Percentiles rank a stretch among this genome's conserved stretches.
Evolutionary conservation across 2,797 vertebrate genomes (phyloP).

Genomic region (Dipus sagitta): DNA sequence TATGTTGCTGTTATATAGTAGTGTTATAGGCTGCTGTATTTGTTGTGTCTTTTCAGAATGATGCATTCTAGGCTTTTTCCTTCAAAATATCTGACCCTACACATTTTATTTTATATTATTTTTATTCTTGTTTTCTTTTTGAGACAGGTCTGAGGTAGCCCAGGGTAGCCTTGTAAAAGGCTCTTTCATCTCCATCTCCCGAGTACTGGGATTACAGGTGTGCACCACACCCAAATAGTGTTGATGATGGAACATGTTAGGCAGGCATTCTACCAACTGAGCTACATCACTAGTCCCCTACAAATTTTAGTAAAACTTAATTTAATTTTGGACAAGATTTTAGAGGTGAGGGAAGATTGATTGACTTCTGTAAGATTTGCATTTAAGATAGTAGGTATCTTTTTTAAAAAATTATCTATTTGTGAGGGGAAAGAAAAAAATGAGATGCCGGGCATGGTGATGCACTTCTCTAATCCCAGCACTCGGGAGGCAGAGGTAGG

Average conservation of each 20-base stretch:
- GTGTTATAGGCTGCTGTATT: constrained; percentile 25
- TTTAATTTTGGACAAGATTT: constrained; percentile 34
- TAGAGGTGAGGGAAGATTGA: constrained; percentile 42
- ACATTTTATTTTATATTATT: constrained; percentile 58
- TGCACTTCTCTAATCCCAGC: no score
- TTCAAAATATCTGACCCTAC: constrained; percentile 35
- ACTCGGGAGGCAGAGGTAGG: no score
- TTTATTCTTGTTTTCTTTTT: not conserved
- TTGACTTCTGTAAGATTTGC: constrained; percentile 48
- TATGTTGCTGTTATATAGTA: not conserved
- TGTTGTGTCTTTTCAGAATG: constrained; percentile 52
- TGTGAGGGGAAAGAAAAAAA: no score
- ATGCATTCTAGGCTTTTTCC: not conserved
- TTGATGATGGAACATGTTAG: not conserved
- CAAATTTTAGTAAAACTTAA: constrained; percentile 58
- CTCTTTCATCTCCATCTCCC: not conserved
- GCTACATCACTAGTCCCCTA: not conserved
- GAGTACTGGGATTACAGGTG: not conserved
- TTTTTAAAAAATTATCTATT: not conserved
- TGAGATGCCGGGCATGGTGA: no score
- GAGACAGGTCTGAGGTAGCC: not conserved
- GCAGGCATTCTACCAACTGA: not conserved
- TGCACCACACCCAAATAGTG: not conserved
- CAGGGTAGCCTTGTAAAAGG: not conserved
- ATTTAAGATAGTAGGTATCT: not conserved